Percentiles rank a stretch among this genome's conserved stretches.
Conservation (phyloP, 2,888 invertebrate genomes). For the Cabera pusaria region DNA sequence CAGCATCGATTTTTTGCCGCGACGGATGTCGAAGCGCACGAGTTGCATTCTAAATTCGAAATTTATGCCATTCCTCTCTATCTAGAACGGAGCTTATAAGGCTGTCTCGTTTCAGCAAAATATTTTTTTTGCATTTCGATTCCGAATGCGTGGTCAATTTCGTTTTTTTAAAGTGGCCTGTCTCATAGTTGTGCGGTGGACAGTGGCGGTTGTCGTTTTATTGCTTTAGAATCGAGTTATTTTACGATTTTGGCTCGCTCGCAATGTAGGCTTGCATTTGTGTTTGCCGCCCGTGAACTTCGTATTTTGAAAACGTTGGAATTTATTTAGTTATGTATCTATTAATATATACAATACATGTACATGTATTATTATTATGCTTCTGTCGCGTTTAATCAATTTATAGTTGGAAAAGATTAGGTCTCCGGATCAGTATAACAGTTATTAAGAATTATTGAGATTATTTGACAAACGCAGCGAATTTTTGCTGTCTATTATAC, state of each 20-base stretch:
- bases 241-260: slow-evolving; percentile 33
- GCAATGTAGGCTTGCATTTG: slow-evolving; percentile 22
- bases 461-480: no score
- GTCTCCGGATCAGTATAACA: no score
- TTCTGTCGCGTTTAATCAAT: no score
- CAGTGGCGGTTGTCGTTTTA: slow-evolving; percentile 58
- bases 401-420: no score
- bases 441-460: no score
- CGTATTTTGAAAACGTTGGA: slow-evolving; percentile 5
- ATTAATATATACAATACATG: no score
- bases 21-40: slow-evolving; percentile 79
- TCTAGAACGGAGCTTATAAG: slow-evolving; percentile 44
- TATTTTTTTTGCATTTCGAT: slow-evolving; percentile 80
- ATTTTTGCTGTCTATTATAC: no score
- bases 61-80: slow-evolving; percentile 61
- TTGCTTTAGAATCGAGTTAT: slow-evolving; percentile 36
- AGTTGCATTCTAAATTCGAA: slow-evolving; percentile 80
- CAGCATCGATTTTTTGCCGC: slow-evolving; percentile 66
- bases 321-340: no score
- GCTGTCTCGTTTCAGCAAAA: slow-evolving; percentile 63
- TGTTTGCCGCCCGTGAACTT: slow-evolving; percentile 14
- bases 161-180: slow-evolving; percentile 64
- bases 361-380: no score
- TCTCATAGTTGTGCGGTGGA: slow-evolving; percentile 60
- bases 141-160: slow-evolving; percentile 77